Evolutionary conservation across 2,113 vertebrate genomes (phyloP).

Genomic region (Megaptera novaeangliae): DNA sequence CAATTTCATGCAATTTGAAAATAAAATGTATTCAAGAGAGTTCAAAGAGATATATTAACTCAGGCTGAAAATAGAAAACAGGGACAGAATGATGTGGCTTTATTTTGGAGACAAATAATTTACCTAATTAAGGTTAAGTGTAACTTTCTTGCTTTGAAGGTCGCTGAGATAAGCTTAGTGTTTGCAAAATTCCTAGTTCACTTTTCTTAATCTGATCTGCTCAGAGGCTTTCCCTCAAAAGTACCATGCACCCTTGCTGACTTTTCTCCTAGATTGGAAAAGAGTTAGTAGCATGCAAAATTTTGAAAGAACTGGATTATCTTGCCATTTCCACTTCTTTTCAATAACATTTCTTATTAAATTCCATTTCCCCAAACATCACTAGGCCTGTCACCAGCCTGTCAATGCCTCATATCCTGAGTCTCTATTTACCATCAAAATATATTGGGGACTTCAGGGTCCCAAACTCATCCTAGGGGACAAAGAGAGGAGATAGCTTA

Average conservation of each 20-base stretch:
- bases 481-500: background rate
- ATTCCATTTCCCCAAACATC: background rate
- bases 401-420: background rate
- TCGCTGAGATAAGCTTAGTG: background rate
- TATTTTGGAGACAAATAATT: slow-evolving; percentile 1
- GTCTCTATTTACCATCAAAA: background rate
- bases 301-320: background rate
- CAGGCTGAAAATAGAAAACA: background rate
- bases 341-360: background rate
- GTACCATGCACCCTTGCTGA: background rate
- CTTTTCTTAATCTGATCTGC: background rate
- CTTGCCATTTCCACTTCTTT: background rate
- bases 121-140: background rate
- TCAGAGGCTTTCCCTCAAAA: background rate
- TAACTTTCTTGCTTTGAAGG: background rate
- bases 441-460: background rate
- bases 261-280: background rate
- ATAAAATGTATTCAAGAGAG: slow-evolving; percentile 1
- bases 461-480: background rate
- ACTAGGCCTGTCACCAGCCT: background rate
- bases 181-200: background rate
- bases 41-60: background rate
- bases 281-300: background rate
- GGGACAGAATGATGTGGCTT: background rate
- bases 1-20: slow-evolving; percentile 22